A percentile compares a stretch with the other conserved stretches of the same genome.
These are phyloP conservation scores for Leucania comma DNA, from an alignment of 2,888 invertebrate genomes.

Conservation along the genomic window DNA sequence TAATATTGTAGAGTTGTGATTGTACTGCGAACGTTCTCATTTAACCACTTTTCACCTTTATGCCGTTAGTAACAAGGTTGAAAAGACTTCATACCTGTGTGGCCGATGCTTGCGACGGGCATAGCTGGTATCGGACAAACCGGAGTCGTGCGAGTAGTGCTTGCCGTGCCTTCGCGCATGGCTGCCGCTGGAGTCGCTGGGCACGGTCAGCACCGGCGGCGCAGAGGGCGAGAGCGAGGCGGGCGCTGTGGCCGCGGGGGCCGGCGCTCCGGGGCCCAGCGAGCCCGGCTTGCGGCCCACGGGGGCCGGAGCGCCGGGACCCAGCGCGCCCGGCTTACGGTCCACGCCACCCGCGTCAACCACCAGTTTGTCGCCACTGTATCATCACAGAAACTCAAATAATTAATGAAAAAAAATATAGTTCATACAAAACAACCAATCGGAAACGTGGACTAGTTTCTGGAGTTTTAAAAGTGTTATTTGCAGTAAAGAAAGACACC, in stretches of 20 bases:
- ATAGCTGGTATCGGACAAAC: slow-evolving; percentile 82
- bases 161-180: slow-evolving; percentile 66
- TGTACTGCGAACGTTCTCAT: no score
- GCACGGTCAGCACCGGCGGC: slow-evolving; percentile 1
- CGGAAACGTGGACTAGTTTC: no score
- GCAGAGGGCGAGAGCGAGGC: slow-evolving; percentile 7
- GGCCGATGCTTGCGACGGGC: slow-evolving; percentile 67
- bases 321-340: slow-evolving; percentile 63
- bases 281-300: slow-evolving; percentile 46
- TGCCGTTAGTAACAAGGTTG: neutral
- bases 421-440: no score
- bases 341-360: slow-evolving; percentile 79
- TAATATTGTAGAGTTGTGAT: no score
- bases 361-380: slow-evolving; percentile 73
- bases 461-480: no score
- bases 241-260: slow-evolving; percentile 8
- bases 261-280: slow-evolving; percentile 38
- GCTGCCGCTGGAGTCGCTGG: slow-evolving; percentile 35
- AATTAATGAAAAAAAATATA: neutral
- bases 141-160: slow-evolving; percentile 83
- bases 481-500: no score
- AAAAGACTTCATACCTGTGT: slow-evolving; percentile 63
- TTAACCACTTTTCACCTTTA: neutral
- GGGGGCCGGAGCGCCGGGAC: slow-evolving; percentile 71
- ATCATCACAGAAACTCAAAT: neutral